phyloP scores from a whole-genome alignment of 2,888 invertebrate species.

The Phlogophora meticulosa region DNA sequence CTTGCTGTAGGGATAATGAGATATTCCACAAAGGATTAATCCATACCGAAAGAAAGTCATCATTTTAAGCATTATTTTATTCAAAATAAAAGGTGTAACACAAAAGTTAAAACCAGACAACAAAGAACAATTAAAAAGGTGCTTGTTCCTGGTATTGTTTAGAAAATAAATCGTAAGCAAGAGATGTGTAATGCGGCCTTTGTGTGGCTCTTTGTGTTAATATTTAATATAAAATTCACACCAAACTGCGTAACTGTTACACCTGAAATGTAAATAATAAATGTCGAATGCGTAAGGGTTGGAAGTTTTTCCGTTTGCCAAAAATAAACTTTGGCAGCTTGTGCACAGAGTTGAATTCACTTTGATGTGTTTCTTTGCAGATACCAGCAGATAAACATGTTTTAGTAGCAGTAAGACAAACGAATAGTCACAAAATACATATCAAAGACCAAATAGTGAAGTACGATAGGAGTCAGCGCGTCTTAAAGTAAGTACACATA shows the following conservation, averaged over 20 bases:
- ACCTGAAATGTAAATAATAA: slow-evolving; percentile 80
- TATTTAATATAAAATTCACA: slow-evolving; percentile 87
- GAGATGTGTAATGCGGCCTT: slow-evolving; percentile 72
- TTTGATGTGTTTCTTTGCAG: slow-evolving; percentile 76
- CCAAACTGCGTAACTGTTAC: slow-evolving; percentile 77
- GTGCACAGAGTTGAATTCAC: slow-evolving; percentile 50
- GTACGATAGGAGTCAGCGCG: slow-evolving; percentile 94
- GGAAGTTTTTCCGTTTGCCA: slow-evolving; percentile 24
- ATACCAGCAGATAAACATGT: slow-evolving; percentile 94
- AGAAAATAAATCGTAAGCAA: slow-evolving; percentile 71
- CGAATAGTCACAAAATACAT: slow-evolving; percentile 95
- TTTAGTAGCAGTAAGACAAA: slow-evolving; percentile 94
- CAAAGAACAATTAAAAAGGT: slow-evolving; percentile 55
- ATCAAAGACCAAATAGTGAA: slow-evolving; percentile 95
- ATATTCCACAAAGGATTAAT: neutral
- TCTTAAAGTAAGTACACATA: slow-evolving; percentile 92
- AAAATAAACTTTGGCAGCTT: slow-evolving; percentile 50
- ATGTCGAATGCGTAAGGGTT: slow-evolving; percentile 65
- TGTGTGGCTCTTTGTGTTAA: slow-evolving; percentile 80
- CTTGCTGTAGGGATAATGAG: neutral
- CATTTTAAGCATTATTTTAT: slow-evolving; percentile 9
- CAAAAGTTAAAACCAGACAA: slow-evolving; percentile 32
- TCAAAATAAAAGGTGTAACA: slow-evolving; percentile 36
- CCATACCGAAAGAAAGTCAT: neutral
- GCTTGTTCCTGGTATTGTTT: slow-evolving; percentile 66